Evolutionary conservation across 2,797 vertebrate genomes (phyloP).

Genomic region (Saxicola maurus): DNA sequence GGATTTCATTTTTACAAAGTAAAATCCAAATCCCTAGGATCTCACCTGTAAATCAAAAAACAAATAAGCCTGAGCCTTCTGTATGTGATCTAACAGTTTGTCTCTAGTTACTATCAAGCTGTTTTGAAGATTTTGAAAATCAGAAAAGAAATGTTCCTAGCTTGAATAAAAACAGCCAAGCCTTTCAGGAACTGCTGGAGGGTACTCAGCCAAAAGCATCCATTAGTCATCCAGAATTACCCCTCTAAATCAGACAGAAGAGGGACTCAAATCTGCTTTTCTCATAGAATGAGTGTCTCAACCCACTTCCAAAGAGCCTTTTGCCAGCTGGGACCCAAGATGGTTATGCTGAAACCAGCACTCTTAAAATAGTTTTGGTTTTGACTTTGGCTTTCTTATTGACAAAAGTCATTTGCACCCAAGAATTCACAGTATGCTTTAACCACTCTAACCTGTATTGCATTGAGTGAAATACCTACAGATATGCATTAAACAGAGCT

Average conservation of each 20-base stretch:
- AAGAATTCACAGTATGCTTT: neutral
- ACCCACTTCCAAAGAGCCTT: constrained; percentile 14
- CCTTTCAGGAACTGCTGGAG: constrained; percentile 39
- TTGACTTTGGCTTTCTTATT: constrained; percentile 2
- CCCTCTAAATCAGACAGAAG: constrained; percentile 32
- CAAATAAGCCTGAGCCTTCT: neutral
- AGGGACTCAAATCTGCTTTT: constrained; percentile 37
- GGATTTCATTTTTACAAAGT: neutral
- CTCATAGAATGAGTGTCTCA: neutral
- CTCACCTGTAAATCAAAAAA: neutral
- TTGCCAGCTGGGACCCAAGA: constrained; percentile 30
- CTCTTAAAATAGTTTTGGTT: constrained; percentile 31
- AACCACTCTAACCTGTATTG: neutral
- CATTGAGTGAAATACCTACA: neutral
- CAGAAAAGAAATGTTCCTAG: neutral
- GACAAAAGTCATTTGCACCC: neutral
- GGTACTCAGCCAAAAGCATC: constrained; percentile 30
- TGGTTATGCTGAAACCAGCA: constrained; percentile 31
- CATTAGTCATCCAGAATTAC: constrained; percentile 47
- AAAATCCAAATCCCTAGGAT: neutral
- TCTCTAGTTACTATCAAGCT: neutral
- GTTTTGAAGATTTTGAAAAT: neutral
- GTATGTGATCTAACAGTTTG: neutral
- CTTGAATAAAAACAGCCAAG: constrained; percentile 14
- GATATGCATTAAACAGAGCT: neutral